Percentiles rank a stretch among this genome's conserved stretches.
phyloP scores from a whole-genome alignment of 2,113 vertebrate species.

The Xenotilapia flavipinnis region DNA sequence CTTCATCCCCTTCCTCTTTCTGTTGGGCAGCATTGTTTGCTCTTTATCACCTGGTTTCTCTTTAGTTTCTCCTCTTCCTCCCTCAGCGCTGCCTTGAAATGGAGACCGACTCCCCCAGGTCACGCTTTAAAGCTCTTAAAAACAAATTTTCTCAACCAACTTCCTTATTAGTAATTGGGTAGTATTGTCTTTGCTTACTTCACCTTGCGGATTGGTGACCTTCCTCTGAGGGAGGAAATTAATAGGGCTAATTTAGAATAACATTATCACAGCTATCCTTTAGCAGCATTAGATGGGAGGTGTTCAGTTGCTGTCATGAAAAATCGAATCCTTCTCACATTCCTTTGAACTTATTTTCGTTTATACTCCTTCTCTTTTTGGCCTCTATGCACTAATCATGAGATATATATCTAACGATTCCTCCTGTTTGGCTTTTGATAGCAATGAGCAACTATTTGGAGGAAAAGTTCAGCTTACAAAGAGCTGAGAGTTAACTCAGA shows the following conservation, averaged over 20 bases:
- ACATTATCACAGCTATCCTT: background rate
- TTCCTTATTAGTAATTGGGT: background rate
- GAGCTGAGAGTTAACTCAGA: background rate
- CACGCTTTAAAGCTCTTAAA: background rate
- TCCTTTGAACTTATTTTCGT: background rate
- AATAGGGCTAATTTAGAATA: background rate
- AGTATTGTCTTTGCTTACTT: background rate
- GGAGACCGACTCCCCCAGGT: background rate
- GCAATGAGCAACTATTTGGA: background rate
- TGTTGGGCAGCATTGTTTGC: conserved; percentile 46
- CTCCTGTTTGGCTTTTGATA: background rate
- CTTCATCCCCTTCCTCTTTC: conserved; percentile 56
- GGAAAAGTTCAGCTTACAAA: background rate
- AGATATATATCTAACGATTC: background rate
- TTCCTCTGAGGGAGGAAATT: background rate
- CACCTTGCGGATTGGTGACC: background rate
- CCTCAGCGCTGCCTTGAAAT: background rate
- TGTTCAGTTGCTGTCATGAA: background rate
- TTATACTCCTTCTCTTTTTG: background rate
- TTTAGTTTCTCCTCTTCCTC: conserved; percentile 47
- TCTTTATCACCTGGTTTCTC: conserved; percentile 42
- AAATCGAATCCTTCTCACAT: background rate
- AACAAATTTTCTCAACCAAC: background rate
- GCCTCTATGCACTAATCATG: background rate
- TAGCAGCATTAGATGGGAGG: background rate